Conservation (phyloP, 2,113 vertebrate species). For the Rostratula benghalensis region DNA sequence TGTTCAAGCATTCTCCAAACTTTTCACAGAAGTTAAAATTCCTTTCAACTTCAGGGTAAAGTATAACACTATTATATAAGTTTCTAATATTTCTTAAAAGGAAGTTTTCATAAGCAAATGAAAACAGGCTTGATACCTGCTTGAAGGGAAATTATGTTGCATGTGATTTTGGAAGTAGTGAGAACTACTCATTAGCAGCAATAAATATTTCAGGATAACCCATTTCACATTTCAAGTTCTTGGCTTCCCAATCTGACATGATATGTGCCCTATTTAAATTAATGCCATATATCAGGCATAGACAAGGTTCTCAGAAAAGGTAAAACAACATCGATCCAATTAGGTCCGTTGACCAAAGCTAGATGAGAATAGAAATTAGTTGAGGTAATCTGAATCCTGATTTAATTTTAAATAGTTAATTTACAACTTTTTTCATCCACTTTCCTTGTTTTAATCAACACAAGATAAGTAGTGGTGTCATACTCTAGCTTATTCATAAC, state of each 20-base stretch:
- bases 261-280: not conserved
- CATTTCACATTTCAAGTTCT: not conserved
- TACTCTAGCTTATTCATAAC: not conserved
- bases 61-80: not conserved
- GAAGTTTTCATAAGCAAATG: not conserved
- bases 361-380: not conserved
- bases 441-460: not conserved
- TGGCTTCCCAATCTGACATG: not conserved
- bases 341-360: not conserved
- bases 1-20: not conserved
- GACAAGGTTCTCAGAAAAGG: not conserved
- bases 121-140: not conserved
- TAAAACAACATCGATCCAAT: not conserved
- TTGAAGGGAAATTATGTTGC: not conserved
- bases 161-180: not conserved
- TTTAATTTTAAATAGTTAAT: not conserved
- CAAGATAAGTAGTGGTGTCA: not conserved
- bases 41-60: not conserved
- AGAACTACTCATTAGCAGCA: not conserved
- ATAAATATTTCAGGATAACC: no score
- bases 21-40: not conserved
- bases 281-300: not conserved
- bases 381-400: not conserved
- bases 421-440: not conserved
- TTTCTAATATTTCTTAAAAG: not conserved